Evolutionary conservation across 2,888 invertebrate genomes (phyloP).

Genomic region (Leucophora obtusa): DNA sequence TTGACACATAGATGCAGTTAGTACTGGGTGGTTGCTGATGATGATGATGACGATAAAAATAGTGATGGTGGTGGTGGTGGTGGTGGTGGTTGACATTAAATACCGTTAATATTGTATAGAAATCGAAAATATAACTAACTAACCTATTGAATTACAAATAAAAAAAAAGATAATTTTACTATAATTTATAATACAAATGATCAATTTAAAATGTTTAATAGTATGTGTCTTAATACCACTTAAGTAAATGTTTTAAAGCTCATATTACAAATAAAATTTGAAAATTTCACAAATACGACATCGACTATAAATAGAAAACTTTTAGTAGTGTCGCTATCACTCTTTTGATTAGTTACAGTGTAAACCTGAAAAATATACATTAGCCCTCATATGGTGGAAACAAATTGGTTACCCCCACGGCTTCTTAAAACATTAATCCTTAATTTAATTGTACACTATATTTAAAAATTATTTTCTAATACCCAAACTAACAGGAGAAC

Average conservation of each 20-base stretch:
- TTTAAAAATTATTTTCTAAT: too few relatives aligned
- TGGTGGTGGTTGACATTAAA: constrained; percentile 13
- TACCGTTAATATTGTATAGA: constrained; percentile 8
- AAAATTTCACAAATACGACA: too few relatives aligned
- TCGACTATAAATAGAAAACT: too few relatives aligned
- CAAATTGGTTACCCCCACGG: too few relatives aligned
- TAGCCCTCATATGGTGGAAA: too few relatives aligned
- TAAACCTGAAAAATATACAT: too few relatives aligned
- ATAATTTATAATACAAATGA: neutral
- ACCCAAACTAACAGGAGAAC: too few relatives aligned
- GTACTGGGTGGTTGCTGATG: constrained; percentile 11
- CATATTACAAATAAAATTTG: neutral
- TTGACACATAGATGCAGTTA: constrained; percentile 31
- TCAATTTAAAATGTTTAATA: neutral
- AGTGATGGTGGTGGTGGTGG: neutral
- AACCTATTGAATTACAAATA: neutral
- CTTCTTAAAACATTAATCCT: too few relatives aligned
- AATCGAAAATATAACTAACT: neutral
- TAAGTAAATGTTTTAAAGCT: neutral
- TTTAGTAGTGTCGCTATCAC: too few relatives aligned
- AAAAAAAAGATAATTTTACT: neutral
- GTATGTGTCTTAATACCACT: too few relatives aligned
- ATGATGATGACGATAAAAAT: neutral
- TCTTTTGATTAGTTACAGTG: too few relatives aligned
- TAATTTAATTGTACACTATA: too few relatives aligned